phyloP scores from a whole-genome alignment of 2,797 vertebrate genomes.

The Melanotaenia trifasciata region DNA sequence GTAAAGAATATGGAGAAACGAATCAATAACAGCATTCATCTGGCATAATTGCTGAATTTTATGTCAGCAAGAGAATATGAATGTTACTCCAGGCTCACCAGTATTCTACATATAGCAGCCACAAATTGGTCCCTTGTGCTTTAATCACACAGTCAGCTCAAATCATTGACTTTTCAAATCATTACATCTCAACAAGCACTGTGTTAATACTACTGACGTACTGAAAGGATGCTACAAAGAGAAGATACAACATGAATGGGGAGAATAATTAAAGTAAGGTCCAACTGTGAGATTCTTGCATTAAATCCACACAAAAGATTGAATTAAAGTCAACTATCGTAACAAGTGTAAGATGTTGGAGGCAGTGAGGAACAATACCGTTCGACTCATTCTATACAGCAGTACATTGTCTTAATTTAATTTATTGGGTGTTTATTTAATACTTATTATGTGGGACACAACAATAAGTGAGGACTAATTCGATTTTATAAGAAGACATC shows the following conservation, averaged over 20 bases:
- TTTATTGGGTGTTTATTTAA: slow-evolving; percentile 96
- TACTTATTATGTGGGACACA: slow-evolving; percentile 92
- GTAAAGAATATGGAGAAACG: slow-evolving; percentile 42
- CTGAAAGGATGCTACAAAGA: slow-evolving; percentile 65
- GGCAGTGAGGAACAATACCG: slow-evolving; percentile 85
- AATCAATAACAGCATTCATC: slow-evolving; percentile 78
- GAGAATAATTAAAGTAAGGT: slow-evolving; percentile 64
- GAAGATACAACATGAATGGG: slow-evolving; percentile 51
- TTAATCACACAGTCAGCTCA: slow-evolving; percentile 75
- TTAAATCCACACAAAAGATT: slow-evolving; percentile 78
- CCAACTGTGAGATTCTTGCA: slow-evolving; percentile 53
- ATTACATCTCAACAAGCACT: slow-evolving; percentile 73
- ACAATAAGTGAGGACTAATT: slow-evolving; percentile 89
- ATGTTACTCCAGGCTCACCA: slow-evolving; percentile 62
- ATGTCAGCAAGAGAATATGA: slow-evolving; percentile 72
- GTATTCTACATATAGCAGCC: slow-evolving; percentile 71
- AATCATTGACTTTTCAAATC: slow-evolving; percentile 82
- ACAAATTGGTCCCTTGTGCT: slow-evolving; percentile 80
- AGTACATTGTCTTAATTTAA: slow-evolving; percentile 93
- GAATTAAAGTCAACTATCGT: slow-evolving; percentile 66
- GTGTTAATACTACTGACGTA: slow-evolving; percentile 66
- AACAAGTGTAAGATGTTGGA: slow-evolving; percentile 65
- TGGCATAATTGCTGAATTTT: slow-evolving; percentile 76
- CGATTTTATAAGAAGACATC: slow-evolving; percentile 91
- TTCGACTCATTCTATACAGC: slow-evolving; percentile 63